Evolutionary conservation across 1,140 invertebrate species (phyloP).

Genomic region (Cydia amplana): DNA sequence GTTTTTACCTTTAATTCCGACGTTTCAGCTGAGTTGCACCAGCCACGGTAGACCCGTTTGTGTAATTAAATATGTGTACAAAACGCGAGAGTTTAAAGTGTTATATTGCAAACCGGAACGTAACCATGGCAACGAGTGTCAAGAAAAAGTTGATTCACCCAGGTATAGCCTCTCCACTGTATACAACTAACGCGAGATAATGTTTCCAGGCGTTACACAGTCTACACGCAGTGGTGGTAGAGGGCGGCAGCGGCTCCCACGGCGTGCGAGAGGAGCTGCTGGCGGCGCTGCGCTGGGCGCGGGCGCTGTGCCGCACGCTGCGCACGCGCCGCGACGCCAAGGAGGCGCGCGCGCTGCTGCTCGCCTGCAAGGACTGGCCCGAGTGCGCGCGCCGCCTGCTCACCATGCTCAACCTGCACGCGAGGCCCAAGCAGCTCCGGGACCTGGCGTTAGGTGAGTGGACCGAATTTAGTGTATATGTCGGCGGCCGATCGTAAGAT

Average conservation of each 20-base stretch:
- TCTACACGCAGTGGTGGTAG: slow-evolving; percentile 95
- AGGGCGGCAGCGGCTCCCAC: slow-evolving; percentile 92
- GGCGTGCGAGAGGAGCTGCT: slow-evolving; percentile 84
- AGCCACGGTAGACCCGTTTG: too few species aligned
- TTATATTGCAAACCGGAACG: too few species aligned
- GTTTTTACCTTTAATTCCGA: too few species aligned
- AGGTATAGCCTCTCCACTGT: too few species aligned
- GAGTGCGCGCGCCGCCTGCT: slow-evolving; percentile 91
- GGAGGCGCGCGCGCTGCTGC: slow-evolving; percentile 82
- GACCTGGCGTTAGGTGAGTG: slow-evolving; percentile 87
- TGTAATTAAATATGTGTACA: too few species aligned
- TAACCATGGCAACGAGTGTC: too few species aligned
- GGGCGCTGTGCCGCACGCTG: slow-evolving; percentile 86
- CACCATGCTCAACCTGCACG: slow-evolving; percentile 93
- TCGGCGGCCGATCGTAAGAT: too few species aligned
- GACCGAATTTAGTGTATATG: too few species aligned
- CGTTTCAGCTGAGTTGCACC: too few species aligned
- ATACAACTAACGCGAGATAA: slow-evolving; percentile 17
- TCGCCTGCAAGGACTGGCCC: slow-evolving; percentile 90
- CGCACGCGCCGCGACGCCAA: slow-evolving; percentile 83
- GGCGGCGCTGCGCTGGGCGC: slow-evolving; percentile 89
- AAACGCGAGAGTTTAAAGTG: too few species aligned
- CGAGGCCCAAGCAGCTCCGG: slow-evolving; percentile 89
- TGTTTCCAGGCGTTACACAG: slow-evolving; percentile 88
- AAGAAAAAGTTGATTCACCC: too few species aligned